These are phyloP conservation scores for Chouioia cunea DNA, from an alignment of 2,888 invertebrate genomes.

Conservation along the genomic window DNA sequence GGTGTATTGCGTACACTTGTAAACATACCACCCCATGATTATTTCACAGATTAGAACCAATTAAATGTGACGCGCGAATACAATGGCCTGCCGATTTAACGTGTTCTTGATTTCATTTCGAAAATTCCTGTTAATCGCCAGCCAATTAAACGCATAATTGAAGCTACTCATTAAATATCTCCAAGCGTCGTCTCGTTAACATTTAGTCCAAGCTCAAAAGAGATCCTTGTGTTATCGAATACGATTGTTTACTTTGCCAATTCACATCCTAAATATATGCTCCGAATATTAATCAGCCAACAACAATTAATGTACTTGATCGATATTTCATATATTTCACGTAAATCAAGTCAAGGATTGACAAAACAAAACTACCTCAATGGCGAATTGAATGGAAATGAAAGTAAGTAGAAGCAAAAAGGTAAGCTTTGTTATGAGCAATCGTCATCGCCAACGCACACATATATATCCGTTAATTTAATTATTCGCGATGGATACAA, in stretches of 20 bases:
- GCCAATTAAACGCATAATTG: slow-evolving; percentile 10
- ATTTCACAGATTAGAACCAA: slow-evolving; percentile 34
- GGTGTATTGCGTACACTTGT: neutral
- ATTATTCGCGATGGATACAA: neutral
- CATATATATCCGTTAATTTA: slow-evolving; percentile 1
- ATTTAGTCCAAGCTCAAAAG: no score
- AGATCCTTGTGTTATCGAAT: no score
- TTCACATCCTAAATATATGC: no score
- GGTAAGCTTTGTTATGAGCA: no score
- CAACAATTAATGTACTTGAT: no score
- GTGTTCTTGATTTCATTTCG: neutral
- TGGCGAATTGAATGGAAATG: slow-evolving; percentile 21
- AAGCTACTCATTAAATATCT: neutral
- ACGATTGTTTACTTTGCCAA: no score
- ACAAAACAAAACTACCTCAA: neutral
- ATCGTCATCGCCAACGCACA: neutral
- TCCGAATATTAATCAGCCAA: no score
- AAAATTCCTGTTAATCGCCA: slow-evolving; percentile 19
- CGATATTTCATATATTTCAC: no score
- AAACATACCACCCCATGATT: slow-evolving; percentile 1
- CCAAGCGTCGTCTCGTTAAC: no score
- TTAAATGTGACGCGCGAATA: slow-evolving; percentile 28
- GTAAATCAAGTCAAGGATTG: neutral
- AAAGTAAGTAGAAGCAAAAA: slow-evolving; percentile 11
- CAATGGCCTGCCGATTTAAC: slow-evolving; percentile 7